Base-by-base conservation (phyloP, 2,113 vertebrate species). In the Xerus inauris region DNA sequence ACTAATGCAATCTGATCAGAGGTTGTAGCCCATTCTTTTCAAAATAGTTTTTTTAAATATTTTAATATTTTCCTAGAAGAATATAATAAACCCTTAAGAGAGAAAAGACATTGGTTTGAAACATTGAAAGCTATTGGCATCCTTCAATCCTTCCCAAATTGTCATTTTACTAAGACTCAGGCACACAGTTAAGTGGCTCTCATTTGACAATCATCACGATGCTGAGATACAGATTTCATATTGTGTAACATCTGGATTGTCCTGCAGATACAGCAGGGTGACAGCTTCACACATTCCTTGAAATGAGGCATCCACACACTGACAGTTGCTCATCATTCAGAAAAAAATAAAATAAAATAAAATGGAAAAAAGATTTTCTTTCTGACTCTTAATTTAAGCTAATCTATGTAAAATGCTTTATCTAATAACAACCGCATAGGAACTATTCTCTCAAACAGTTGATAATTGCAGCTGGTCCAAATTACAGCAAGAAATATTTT, bases 231-330 rank as follows among this genome's bases (percentile, higher is more conserved):
- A 51, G 95, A 71, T 96, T 96, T 96, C 88, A 75, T 71, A 95
- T 92, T 88, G 91, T 96, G 92, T 95, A 97, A 97, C 97, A 98
- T 97, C 97, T 98, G 97, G 97, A 97, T 96, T 94, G 97, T 97
- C 97, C 97, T 97, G 92, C 87, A 96, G 89, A 90, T 95, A 90
- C 73, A 94, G 90, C 96, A 69, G 94, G 96, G 97, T 97, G 97
- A 97, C 94, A 98, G 97, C 62, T 97, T 97, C 97, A 89, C 97
- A 97, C 97, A 64, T 96, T 93, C 40, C 72, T 77, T 96, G 94
- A 95, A 95, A 94, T 95, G 93, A 94, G 72, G 73, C 16, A 12
- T 93, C 95, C 95, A 87, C 93, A 93, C 81, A 92, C 85, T 97
- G 97, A 97, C 96, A 98, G 94, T 92, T 94, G 80, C 90, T 97